Base-by-base conservation (phyloP, 2,797 vertebrate species). In the Thalassophryne amazonica region DNA sequence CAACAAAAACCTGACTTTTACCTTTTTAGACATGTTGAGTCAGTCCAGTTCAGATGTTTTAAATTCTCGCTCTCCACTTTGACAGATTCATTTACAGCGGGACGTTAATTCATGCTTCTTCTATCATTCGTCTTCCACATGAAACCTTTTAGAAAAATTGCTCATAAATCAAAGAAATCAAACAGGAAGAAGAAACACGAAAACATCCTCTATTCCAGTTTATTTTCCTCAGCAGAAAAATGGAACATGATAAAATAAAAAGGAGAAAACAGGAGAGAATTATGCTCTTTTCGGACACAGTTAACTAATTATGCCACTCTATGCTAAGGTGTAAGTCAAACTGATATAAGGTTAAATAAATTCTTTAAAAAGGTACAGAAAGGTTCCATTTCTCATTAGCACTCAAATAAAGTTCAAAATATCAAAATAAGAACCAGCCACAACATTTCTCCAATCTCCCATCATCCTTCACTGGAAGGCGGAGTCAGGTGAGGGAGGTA, bases 291-390 rank as follows among this genome's bases (percentile, higher is more conserved):
- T 89, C 84, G 84, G 91, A 95, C 93, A 94, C 93, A 92, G 92
- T 91, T 91, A 95, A 96, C 93, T 94, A 95, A 95, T 94, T 86
- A 94, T 90, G 90, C 88, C 93, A 91, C 91, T 91, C 92, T 94
- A 94, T 89, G 92, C 93, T 94, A 95, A 86, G 89, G 88, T 93
- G 92, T 94, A 92, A 95, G 92, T 94, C 93, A 92, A 95, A 86
- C 94, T 91, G 93, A 93, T 95, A 94, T 90, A 90, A 88, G 93
- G 93, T 96, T 96, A 96, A 96, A 96, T 95, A 94, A 94, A 89
- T 85, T 71, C 66, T 81, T 78, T 66, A 71, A 80, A 74, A 81
- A 75, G 91, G 88, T 94, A 93, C 91, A 93, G 89, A 83, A 86
- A 81, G 73, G 76, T 76, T 76, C 57, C 60, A 60, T 77, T 72